Evolutionary conservation across 2,797 vertebrate species (phyloP).

Genomic region (Eulemur albifrons): DNA sequence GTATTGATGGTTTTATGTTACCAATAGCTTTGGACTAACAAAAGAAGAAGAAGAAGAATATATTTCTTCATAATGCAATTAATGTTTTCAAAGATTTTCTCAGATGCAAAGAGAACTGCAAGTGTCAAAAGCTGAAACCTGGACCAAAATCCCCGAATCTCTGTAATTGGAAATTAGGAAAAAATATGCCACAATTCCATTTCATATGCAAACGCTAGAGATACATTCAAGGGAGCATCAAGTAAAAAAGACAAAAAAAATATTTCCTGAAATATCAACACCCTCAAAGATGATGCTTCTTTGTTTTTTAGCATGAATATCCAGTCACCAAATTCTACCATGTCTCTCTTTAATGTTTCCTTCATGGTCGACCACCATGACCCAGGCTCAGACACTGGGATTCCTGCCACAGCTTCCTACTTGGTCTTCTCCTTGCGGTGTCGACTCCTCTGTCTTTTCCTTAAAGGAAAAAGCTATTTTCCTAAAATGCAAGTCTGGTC

Average conservation of each 20-base stretch:
- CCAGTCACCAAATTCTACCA: neutral
- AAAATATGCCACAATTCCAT: too few species aligned
- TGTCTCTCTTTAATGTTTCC: fast-evolving
- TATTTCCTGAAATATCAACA: neutral
- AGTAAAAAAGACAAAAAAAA: neutral
- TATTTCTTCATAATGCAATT: neutral
- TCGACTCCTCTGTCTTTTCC: neutral
- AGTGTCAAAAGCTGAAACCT: neutral
- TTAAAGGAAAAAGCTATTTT: neutral
- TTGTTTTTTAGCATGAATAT: neutral
- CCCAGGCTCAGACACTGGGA: fast-evolving
- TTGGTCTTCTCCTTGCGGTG: neutral
- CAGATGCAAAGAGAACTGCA: neutral
- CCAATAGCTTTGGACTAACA: neutral
- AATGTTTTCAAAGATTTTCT: neutral
- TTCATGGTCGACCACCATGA: fast-evolving
- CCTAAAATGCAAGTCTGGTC: neutral
- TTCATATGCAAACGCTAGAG: neutral
- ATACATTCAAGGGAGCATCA: neutral
- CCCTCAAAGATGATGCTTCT: neutral
- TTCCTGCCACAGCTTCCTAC: neutral
- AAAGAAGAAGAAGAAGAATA: neutral
- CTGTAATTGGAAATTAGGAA: too few species aligned
- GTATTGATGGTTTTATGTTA: neutral
- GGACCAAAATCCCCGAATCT: neutral